Evolutionary conservation across 2,113 vertebrate species (phyloP).

Genomic region (Corythornis cristatus): DNA sequence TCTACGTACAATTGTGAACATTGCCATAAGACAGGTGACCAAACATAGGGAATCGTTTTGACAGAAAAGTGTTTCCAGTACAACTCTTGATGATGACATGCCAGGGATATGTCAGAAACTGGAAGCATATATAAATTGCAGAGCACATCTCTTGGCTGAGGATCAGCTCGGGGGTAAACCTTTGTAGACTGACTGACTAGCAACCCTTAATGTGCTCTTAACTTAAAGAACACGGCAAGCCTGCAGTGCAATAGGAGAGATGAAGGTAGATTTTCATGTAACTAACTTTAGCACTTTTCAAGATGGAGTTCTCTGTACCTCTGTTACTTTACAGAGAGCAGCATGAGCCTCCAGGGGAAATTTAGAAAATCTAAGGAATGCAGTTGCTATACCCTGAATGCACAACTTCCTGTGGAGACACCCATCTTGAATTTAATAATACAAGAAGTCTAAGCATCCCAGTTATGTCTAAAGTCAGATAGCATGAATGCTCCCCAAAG

Average conservation of each 20-base stretch:
- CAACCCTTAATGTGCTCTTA: background rate
- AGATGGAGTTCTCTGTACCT: background rate
- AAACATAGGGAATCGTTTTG: background rate
- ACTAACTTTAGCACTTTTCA: background rate
- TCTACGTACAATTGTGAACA: background rate
- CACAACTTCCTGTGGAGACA: background rate
- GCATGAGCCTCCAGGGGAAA: background rate
- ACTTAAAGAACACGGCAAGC: background rate
- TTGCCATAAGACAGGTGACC: background rate
- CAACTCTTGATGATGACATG: background rate
- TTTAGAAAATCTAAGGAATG: background rate
- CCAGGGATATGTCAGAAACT: background rate
- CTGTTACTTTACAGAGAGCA: background rate
- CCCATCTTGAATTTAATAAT: background rate
- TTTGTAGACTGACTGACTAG: background rate
- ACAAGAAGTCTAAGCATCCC: background rate
- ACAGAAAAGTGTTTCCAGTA: background rate
- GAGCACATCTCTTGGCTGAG: background rate
- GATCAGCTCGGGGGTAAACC: background rate
- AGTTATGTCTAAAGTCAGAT: background rate
- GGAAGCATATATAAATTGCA: background rate
- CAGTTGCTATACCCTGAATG: rapidly evolving
- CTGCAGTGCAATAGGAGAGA: background rate
- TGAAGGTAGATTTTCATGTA: background rate
- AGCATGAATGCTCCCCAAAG: background rate